Evolutionary conservation across 2,888 invertebrate genomes (phyloP).

Genomic region (Balanococcus diminutus): DNA sequence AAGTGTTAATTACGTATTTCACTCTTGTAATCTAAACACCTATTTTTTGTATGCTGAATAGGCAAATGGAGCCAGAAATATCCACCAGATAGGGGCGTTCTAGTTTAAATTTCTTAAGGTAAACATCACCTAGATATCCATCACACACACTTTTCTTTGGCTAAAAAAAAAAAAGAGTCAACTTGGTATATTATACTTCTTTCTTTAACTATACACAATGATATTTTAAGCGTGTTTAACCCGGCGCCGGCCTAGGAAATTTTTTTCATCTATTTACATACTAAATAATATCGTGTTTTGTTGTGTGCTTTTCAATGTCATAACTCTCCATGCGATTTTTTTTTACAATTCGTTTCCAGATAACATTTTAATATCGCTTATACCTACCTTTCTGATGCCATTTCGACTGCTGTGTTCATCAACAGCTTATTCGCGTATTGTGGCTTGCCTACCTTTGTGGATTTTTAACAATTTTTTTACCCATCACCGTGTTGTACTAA

Average conservation of each 20-base stretch:
- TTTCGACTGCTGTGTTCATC: neutral
- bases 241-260: neutral
- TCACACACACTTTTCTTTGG: neutral
- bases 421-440: neutral
- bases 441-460: neutral
- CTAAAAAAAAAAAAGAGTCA: neutral
- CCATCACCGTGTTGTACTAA: neutral
- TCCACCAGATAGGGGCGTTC: slow-evolving; percentile 52
- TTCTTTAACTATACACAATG: slow-evolving; percentile 11
- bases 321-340: too few species aligned
- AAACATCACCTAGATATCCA: slow-evolving; percentile 18
- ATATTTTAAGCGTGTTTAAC: slow-evolving; percentile 37
- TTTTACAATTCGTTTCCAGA: too few species aligned
- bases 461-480: neutral
- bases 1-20: neutral
- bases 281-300: neutral
- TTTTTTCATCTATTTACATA: neutral
- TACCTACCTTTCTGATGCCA: neutral
- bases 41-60: slow-evolving; percentile 46
- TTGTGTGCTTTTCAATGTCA: neutral
- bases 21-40: neutral
- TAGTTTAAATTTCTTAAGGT: slow-evolving; percentile 49
- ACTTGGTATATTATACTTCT: neutral
- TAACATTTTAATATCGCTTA: neutral
- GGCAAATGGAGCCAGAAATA: slow-evolving; percentile 51